A percentile compares a stretch with the other conserved stretches of the same genome.
Evolutionary conservation across 1,140 invertebrate genomes (phyloP).

Genomic region (Eufriesea mexicana): DNA sequence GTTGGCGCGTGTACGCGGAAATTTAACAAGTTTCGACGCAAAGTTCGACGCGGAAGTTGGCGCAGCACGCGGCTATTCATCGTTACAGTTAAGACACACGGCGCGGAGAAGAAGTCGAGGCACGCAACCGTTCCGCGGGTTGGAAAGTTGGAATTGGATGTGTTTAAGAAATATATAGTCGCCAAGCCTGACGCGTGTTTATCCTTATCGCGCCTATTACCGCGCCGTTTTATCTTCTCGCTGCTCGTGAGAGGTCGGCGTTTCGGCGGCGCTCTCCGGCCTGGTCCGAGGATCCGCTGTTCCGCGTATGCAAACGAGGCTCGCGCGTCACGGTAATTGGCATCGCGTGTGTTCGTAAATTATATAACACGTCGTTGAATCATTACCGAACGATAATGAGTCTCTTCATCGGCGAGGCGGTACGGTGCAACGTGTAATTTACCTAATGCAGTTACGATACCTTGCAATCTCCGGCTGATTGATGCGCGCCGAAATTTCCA

Average conservation of each 20-base stretch:
- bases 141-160: slow-evolving; percentile 43
- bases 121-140: slow-evolving; percentile 13
- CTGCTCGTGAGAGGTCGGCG: no score
- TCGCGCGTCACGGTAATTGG: slow-evolving; percentile 36
- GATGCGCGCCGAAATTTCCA: slow-evolving; percentile 19
- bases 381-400: slow-evolving; percentile 48
- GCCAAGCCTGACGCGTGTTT: neutral
- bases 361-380: slow-evolving; percentile 45
- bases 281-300: no score
- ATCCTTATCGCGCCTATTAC: slow-evolving; percentile 20
- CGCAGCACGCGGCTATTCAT: slow-evolving; percentile 22
- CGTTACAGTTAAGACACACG: slow-evolving; percentile 22
- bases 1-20: slow-evolving; percentile 23
- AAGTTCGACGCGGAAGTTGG: slow-evolving; percentile 21
- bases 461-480: slow-evolving; percentile 35
- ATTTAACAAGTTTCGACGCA: slow-evolving; percentile 35
- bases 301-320: slow-evolving; percentile 1
- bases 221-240: neutral
- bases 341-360: slow-evolving; percentile 34
- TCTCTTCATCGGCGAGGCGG: slow-evolving; percentile 40
- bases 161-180: slow-evolving; percentile 35
- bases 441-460: slow-evolving; percentile 37
- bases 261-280: no score
- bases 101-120: neutral
- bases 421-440: slow-evolving; percentile 48